Conservation (phyloP, 2,888 invertebrate species). For the Drosophila nr. perissopoda region DNA sequence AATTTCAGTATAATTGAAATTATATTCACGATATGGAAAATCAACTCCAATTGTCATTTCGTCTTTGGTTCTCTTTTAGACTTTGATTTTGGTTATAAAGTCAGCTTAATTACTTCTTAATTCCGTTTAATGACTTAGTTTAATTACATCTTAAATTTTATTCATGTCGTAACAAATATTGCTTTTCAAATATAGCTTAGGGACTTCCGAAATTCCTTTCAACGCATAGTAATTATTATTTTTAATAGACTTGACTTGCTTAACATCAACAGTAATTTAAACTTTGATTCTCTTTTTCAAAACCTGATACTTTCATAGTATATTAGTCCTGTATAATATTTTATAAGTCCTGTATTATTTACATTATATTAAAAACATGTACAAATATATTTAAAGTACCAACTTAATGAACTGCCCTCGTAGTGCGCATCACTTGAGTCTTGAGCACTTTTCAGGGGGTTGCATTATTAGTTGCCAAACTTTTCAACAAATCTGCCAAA, state of each 20-base stretch:
- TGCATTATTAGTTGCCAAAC: slow-evolving; percentile 62
- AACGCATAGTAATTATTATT: not conserved
- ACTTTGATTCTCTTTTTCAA: not conserved
- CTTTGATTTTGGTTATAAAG: not conserved
- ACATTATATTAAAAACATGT: not conserved
- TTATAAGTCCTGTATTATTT: not conserved
- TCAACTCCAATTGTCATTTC: not conserved
- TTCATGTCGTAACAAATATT: not conserved
- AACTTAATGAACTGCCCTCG: slow-evolving; percentile 31
- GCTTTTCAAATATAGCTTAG: not conserved
- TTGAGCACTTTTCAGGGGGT: slow-evolving; percentile 46
- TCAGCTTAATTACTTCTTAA: not conserved
- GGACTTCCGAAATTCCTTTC: not conserved
- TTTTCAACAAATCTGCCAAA: slow-evolving; percentile 45
- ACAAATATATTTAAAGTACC: not conserved
- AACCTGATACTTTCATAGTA: not conserved
- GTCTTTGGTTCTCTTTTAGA: not conserved
- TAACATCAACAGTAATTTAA: not conserved
- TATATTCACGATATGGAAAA: not conserved
- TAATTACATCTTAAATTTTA: not conserved
- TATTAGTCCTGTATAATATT: too few relatives aligned
- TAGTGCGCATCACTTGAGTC: slow-evolving; percentile 41
- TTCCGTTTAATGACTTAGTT: not conserved
- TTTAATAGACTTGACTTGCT: not conserved
- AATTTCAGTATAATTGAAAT: not conserved